A percentile compares a stretch with the other conserved stretches of the same genome.
Evolutionary conservation across 2,888 invertebrate genomes (phyloP).

Genomic region (Rambutsinella grinnellia): DNA sequence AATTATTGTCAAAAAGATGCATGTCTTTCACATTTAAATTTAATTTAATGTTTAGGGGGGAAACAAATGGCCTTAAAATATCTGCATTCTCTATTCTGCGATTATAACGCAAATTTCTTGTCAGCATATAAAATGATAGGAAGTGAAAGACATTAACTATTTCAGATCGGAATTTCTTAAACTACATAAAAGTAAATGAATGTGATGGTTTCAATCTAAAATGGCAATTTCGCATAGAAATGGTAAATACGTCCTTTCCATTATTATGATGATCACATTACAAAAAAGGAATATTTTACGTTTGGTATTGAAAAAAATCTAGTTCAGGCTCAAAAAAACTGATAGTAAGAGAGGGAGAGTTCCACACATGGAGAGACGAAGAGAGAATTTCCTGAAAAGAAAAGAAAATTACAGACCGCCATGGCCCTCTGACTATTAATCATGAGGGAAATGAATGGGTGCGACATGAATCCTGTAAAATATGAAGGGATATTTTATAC

Average conservation of each 20-base stretch:
- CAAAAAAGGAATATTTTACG: background rate
- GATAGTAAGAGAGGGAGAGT: background rate
- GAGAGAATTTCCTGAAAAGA: conserved; percentile 27
- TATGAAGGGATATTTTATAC: conserved; percentile 47
- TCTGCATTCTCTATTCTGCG: no score
- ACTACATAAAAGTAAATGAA: background rate
- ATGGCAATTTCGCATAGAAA: background rate
- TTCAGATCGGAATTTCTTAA: no score
- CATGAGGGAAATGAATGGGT: conserved; percentile 52
- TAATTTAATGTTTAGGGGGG: background rate
- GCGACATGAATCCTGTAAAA: conserved; percentile 53
- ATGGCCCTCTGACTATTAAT: conserved; percentile 41
- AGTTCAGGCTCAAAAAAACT: background rate
- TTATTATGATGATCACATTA: background rate
- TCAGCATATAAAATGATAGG: no score
- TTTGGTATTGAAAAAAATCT: background rate
- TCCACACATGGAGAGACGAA: conserved; percentile 6
- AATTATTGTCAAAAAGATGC: background rate
- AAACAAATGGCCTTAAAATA: background rate
- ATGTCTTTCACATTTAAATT: background rate
- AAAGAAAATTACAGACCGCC: conserved; percentile 37
- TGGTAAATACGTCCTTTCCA: conserved; percentile 3
- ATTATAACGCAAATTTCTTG: no score
- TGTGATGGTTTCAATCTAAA: background rate
- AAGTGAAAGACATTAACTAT: no score